Base-by-base conservation (phyloP, 2,113 vertebrate species). In the Girardinichthys multiradiatus region DNA sequence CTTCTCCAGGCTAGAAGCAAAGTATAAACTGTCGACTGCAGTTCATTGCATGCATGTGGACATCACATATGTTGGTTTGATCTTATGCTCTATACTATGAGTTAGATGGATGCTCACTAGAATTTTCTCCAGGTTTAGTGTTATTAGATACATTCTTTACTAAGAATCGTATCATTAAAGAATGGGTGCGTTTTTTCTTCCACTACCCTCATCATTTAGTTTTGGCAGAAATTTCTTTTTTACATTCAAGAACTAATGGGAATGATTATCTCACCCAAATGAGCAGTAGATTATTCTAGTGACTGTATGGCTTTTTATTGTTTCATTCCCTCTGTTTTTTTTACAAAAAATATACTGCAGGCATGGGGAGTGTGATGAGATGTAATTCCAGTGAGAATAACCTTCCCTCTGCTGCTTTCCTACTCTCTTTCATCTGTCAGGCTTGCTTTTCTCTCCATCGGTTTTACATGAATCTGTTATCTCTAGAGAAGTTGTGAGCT, bases 401-500 rank as follows among this genome's bases (percentile, higher is more conserved):
- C 12, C 82, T 73, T 82, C 86, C 67, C 73, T 77, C 68, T 31
- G 8, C 71, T 81, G 54, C 68, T 87, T 81, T 29, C 29, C 69
- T 63, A 90, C 89, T 89, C 88, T 82, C 77, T 91, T 90, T 91
- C 75, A 90, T 87, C 85, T 87, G 31, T 64, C 76, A 74, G 60
- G 39, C 76, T 71, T 15, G 35, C 72, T 82, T 66, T 74, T 74
- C 28, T 63, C 78, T 78, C 67, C 60, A 57, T 59, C 72, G 39
- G 26, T 83, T 84, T 79, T 48, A 77, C 62, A 79, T 70, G 19
- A n/a, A 74, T 80, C 69, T 84, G 35, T 76, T 82, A 84, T 79
- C 37, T 57, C 64, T 24, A 35, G 33, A 26, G 15, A 33, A 0
- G 19, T 62, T 82, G 78, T 64, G 24, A 31, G 28, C 15, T 74